Evolutionary conservation across 2,888 invertebrate genomes (phyloP), one percentile per base, ranked within the genome.

Genomic region (Cerceris rybyensis): DNA sequence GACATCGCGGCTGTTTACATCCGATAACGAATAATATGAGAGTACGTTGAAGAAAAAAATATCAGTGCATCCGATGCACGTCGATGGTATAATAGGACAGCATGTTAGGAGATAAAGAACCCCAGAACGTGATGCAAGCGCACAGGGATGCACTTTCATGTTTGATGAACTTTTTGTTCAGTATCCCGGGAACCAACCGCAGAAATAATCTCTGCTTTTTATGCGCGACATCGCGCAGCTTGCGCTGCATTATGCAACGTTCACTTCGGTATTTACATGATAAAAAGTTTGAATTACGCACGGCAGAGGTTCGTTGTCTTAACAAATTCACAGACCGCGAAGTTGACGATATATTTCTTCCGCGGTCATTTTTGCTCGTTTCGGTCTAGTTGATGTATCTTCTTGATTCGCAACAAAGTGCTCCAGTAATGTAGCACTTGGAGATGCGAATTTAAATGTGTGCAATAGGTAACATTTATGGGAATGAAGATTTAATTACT

Each of bases 151-250:
- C 42, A 66, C 60, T 71, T 82, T 59, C 64, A 55, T 70, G 58
- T 82, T 82, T 75, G 73, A 78, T 50, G 70, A 82, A 73, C 69
- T 77, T 72, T 77, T 77, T 71, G 64, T 66, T 41, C 59, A 17
- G 14, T 16, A 13, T n/a, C 57, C 28, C 41, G 28, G 57, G 63
- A 63, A 70, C 57, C 55, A 64, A 17, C 49, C 42, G 28, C 46
- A 68, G 49, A 72, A 77, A 77, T 75, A 80, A 82, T 70, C 76
- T 68, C 59, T 11, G 50, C 17, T 75, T 82, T 80, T 80, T 78
- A 78, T 75, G 72, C 78, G 61, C 73, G 58, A 17, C 57, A 13
- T 66, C 52, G 50, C 41, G 7, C 70, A 17, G 54, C 46, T 58
- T 17, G 17, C 13, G 54, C 46, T 16, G 63, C 55, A 65, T 74